A percentile compares a stretch with the other conserved stretches of the same genome.
These are phyloP conservation scores for Syrphus vitripennis DNA, from an alignment of 2,888 invertebrate genomes.

Conservation along the genomic window DNA sequence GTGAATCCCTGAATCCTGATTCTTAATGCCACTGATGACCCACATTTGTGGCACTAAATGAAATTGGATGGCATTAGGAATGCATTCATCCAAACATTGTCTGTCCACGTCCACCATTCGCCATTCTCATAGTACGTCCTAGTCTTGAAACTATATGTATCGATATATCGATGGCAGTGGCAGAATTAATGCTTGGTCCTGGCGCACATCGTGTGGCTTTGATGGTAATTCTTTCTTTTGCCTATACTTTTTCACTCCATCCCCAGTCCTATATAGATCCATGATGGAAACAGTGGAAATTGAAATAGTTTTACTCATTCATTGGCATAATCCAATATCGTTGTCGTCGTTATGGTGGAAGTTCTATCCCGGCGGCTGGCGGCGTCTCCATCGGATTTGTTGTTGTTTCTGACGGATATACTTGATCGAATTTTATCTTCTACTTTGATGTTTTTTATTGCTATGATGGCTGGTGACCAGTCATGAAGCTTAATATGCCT, in stretches of 20 bases:
- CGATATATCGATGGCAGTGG: neutral
- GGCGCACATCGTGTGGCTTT: neutral
- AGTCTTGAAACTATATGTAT: neutral
- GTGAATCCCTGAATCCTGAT: constrained; percentile 41
- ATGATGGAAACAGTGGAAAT: constrained; percentile 38
- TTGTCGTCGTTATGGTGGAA: constrained; percentile 26
- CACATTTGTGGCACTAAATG: constrained; percentile 70
- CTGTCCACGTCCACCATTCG: neutral
- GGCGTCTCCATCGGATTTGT: neutral
- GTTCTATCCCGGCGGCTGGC: no score
- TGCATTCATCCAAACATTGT: constrained; percentile 23
- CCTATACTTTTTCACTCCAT: neutral
- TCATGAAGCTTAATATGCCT: constrained; percentile 28
- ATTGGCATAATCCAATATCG: constrained; percentile 71
- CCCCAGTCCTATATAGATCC: neutral
- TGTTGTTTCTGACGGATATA: constrained; percentile 20
- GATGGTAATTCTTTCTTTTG: neutral
- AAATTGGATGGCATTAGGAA: constrained; percentile 61
- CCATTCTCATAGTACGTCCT: neutral
- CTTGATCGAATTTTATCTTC: constrained; percentile 22
- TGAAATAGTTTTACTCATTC: constrained; percentile 71
- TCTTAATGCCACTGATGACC: constrained; percentile 66
- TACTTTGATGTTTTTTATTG: constrained; percentile 19
- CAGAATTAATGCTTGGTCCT: constrained; percentile 20
- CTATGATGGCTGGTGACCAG: constrained; percentile 8